A percentile compares a stretch with the other conserved stretches of the same genome.
These are phyloP conservation scores for Bombus sylvicola DNA, from an alignment of 1,140 invertebrate species.

Conservation along the genomic window DNA sequence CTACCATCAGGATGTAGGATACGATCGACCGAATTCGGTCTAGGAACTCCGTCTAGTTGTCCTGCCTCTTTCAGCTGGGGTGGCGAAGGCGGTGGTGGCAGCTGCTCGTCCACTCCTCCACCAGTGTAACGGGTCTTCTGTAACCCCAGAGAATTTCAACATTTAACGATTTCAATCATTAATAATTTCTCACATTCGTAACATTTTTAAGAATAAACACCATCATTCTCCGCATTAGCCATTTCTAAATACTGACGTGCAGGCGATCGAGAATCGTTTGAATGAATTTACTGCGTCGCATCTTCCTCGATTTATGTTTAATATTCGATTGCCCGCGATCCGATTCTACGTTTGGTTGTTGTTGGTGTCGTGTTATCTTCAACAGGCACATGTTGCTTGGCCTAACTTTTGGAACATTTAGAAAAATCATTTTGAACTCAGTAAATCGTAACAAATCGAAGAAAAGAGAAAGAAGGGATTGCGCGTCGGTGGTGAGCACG, in stretches of 20 bases:
- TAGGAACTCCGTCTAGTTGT: slow-evolving; percentile 73
- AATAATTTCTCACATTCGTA: not conserved
- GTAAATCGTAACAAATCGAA: not conserved
- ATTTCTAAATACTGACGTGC: slow-evolving; percentile 18
- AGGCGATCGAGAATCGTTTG: not conserved
- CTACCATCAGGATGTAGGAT: slow-evolving; percentile 73
- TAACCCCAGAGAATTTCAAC: slow-evolving; percentile 61
- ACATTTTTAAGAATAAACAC: not conserved
- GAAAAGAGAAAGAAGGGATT: not conserved
- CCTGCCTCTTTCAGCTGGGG: slow-evolving; percentile 80
- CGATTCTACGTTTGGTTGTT: not conserved
- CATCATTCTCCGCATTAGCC: not conserved
- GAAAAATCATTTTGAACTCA: slow-evolving; percentile 30
- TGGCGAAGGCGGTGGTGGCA: slow-evolving; percentile 84
- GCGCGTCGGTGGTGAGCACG: not conserved
- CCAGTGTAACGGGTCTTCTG: slow-evolving; percentile 84
- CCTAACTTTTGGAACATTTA: slow-evolving; percentile 14
- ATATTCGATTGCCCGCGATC: not conserved
- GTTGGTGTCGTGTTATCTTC: not conserved
- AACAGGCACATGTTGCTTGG: not conserved
- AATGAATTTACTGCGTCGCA: not conserved
- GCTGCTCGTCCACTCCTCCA: slow-evolving; percentile 81
- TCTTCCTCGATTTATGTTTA: not conserved
- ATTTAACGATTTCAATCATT: not conserved
- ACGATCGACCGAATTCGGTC: slow-evolving; percentile 77